Conservation (phyloP, 1,140 invertebrate species). For the Camponotus vicinus region DNA sequence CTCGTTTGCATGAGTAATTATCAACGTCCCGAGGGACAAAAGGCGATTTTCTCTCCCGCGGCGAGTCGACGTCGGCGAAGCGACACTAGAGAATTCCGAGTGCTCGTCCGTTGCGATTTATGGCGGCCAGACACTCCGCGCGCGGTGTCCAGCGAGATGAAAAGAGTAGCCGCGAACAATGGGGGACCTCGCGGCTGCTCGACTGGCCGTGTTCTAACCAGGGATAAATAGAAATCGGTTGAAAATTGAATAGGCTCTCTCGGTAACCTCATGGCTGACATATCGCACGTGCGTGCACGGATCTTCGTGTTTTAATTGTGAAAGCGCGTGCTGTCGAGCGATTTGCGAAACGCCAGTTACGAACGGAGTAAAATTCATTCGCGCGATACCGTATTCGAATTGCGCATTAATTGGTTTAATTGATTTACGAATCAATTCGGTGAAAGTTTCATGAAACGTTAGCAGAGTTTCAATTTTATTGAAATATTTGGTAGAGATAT, state of each 20-base stretch:
- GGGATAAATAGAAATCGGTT: constrained; percentile 65
- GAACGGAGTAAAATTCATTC: not conserved
- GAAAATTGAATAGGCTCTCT: constrained; percentile 61
- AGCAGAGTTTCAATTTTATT: not conserved
- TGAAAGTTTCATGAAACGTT: not conserved
- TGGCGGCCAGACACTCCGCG: constrained; percentile 62
- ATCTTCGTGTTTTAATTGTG: constrained; percentile 26
- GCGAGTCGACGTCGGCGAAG: constrained; percentile 62
- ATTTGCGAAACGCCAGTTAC: constrained; percentile 15
- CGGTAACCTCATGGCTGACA: constrained; percentile 13
- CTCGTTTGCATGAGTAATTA: constrained; percentile 75
- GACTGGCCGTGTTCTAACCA: constrained; percentile 25
- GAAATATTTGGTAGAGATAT: constrained; percentile 3
- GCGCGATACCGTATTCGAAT: not conserved
- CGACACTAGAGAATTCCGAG: constrained; percentile 56
- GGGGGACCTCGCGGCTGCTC: constrained; percentile 34
- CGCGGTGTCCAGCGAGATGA: constrained; percentile 49
- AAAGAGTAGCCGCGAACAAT: constrained; percentile 68
- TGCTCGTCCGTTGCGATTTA: constrained; percentile 70
- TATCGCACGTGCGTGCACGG: not conserved
- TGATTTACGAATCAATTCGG: not conserved
- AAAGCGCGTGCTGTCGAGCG: not conserved
- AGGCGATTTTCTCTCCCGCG: constrained; percentile 70
- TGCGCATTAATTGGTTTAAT: not conserved
- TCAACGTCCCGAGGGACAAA: constrained; percentile 71